phyloP scores from a whole-genome alignment of 2,888 invertebrate genomes.

The Leptopilina drosophilae region DNA sequence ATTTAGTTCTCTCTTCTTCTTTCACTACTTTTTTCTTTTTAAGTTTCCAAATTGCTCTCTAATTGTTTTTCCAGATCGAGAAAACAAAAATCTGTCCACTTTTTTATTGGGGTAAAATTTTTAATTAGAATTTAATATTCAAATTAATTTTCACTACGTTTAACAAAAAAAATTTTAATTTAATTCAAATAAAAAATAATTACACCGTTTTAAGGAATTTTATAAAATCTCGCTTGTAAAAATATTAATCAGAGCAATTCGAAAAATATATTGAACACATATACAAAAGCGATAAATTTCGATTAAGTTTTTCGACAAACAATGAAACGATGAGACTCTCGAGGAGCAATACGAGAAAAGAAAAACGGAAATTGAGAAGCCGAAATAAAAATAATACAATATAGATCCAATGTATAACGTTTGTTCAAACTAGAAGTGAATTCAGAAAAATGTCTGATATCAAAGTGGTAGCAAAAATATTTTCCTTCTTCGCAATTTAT shows the following conservation, averaged over 20 bases:
- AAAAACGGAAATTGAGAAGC: not conserved
- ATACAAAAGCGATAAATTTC: constrained; percentile 20
- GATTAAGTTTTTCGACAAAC: constrained; percentile 21
- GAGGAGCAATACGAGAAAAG: constrained; percentile 10
- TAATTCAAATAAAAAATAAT: too few relatives aligned
- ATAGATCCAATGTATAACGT: not conserved
- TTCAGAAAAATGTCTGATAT: not conserved
- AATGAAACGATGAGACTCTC: constrained; percentile 5
- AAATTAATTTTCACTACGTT: too few relatives aligned
- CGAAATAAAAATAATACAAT: not conserved
- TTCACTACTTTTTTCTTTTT: too few relatives aligned
- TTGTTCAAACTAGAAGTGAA: not conserved
- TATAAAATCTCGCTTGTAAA: too few relatives aligned
- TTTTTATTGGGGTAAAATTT: not conserved
- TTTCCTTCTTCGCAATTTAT: not conserved
- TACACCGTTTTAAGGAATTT: too few relatives aligned
- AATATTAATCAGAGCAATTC: not conserved
- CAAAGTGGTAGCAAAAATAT: too few relatives aligned
- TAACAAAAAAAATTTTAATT: too few relatives aligned
- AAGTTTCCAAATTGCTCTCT: not conserved
- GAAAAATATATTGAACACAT: not conserved
- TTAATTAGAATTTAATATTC: too few relatives aligned
- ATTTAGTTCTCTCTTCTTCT: not conserved
- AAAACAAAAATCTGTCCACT: not conserved
- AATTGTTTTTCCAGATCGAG: constrained; percentile 1